These are phyloP conservation scores for Mohoua ochrocephala DNA, from an alignment of 2,113 vertebrate genomes.

Conservation along the genomic window DNA sequence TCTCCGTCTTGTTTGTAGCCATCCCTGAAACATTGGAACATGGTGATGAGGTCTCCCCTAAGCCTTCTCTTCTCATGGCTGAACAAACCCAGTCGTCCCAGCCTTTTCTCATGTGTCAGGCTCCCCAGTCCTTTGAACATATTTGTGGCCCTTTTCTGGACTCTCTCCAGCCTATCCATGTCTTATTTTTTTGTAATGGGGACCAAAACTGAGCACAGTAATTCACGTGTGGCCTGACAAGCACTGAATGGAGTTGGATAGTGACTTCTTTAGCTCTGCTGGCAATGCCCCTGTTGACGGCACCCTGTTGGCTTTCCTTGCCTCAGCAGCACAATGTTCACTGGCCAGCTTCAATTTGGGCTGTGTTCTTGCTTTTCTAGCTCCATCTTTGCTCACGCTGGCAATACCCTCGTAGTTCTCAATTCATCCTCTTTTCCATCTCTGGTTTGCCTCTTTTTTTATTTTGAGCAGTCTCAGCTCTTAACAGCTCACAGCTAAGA, in stretches of 20 bases:
- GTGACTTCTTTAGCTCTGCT: background rate
- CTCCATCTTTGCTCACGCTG: accelerated
- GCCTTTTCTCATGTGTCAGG: background rate
- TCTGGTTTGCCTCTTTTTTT: background rate
- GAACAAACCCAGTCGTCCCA: background rate
- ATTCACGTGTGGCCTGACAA: background rate
- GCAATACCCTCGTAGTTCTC: accelerated
- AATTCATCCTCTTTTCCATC: background rate
- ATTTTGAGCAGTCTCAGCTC: background rate
- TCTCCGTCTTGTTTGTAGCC: background rate
- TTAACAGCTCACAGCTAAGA: background rate
- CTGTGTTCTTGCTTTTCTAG: background rate
- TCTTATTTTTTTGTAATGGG: background rate
- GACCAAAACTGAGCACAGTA: background rate
- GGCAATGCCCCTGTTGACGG: background rate
- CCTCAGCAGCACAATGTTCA: background rate
- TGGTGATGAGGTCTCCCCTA: background rate
- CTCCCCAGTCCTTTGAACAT: accelerated
- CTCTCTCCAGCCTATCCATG: background rate
- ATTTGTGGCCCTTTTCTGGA: background rate
- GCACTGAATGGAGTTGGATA: background rate
- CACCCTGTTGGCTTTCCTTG: background rate
- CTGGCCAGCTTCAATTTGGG: background rate
- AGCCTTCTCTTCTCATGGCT: background rate
- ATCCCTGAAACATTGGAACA: background rate